Evolutionary conservation across 2,888 invertebrate species (phyloP).

Genomic region (Polylopha cassiicola): DNA sequence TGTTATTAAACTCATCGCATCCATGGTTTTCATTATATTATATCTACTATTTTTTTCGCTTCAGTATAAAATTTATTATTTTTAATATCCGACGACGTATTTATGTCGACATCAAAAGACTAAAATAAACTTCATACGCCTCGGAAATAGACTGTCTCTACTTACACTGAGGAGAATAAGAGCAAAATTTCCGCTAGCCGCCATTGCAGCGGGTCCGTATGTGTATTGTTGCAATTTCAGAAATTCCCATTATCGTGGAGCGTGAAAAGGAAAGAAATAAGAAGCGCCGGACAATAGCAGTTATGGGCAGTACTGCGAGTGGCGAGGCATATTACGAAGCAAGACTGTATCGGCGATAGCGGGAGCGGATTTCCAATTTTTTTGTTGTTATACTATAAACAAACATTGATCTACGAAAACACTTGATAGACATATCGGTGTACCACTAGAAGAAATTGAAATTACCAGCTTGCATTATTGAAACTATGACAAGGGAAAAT

Average conservation of each 20-base stretch:
- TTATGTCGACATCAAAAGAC: slow-evolving; percentile 19
- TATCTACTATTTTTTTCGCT: slow-evolving; percentile 1
- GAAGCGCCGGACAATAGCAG: slow-evolving; percentile 59
- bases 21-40: too few species aligned
- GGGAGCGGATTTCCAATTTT: too few species aligned
- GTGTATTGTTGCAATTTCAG: slow-evolving; percentile 75
- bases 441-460: too few species aligned
- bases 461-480: too few species aligned
- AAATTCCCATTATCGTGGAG: slow-evolving; percentile 70
- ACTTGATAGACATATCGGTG: too few species aligned
- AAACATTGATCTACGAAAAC: too few species aligned
- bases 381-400: too few species aligned
- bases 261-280: slow-evolving; percentile 67
- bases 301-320: slow-evolving; percentile 28
- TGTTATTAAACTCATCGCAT: too few species aligned
- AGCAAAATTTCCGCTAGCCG: slow-evolving; percentile 51
- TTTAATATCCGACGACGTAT: slow-evolving; percentile 12
- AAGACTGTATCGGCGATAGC: slow-evolving; percentile 23
- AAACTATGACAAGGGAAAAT: too few species aligned
- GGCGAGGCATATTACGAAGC: slow-evolving; percentile 18
- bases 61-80: slow-evolving; percentile 16
- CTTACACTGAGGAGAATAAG: slow-evolving; percentile 43
- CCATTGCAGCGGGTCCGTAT: slow-evolving; percentile 54
- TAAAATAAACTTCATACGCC: slow-evolving; percentile 27
- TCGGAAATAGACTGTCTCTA: slow-evolving; percentile 40